These are phyloP conservation scores for Asobara japonica DNA, from an alignment of 1,140 invertebrate species.

Conservation along the genomic window DNA sequence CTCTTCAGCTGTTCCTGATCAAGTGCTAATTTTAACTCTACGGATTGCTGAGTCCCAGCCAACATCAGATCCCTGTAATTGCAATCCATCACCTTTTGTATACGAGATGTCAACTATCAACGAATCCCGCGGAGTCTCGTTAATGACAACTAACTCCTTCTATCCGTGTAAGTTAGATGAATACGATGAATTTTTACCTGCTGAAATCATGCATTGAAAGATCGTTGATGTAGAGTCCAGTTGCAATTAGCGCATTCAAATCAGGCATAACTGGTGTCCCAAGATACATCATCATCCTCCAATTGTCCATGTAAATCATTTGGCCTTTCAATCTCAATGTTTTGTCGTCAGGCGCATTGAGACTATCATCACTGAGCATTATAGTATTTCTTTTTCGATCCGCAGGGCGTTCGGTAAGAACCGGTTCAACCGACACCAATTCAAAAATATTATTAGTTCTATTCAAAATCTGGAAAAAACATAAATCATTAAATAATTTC, in stretches of 20 bases:
- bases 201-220: conserved; percentile 98
- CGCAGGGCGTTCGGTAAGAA: conserved; percentile 74
- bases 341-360: conserved; percentile 72
- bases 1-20: conserved; percentile 98
- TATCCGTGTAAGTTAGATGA: not conserved
- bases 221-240: conserved; percentile 96
- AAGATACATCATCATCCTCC: conserved; percentile 96
- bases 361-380: conserved; percentile 71
- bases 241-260: conserved; percentile 85
- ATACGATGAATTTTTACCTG: no score
- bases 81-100: no score
- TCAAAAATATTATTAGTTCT: conserved; percentile 97
- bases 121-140: no score
- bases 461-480: conserved; percentile 81
- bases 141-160: no score
- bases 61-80: conserved; percentile 87
- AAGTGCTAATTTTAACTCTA: conserved; percentile 92
- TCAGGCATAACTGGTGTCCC: conserved; percentile 96
- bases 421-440: conserved; percentile 85
- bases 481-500: not conserved
- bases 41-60: conserved; percentile 96
- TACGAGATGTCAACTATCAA: no score
- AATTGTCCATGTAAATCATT: conserved; percentile 98
- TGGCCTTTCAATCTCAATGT: conserved; percentile 89
- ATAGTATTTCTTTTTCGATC: conserved; percentile 67